phyloP scores from a whole-genome alignment of 2,113 vertebrate species.

The Girardinichthys multiradiatus region DNA sequence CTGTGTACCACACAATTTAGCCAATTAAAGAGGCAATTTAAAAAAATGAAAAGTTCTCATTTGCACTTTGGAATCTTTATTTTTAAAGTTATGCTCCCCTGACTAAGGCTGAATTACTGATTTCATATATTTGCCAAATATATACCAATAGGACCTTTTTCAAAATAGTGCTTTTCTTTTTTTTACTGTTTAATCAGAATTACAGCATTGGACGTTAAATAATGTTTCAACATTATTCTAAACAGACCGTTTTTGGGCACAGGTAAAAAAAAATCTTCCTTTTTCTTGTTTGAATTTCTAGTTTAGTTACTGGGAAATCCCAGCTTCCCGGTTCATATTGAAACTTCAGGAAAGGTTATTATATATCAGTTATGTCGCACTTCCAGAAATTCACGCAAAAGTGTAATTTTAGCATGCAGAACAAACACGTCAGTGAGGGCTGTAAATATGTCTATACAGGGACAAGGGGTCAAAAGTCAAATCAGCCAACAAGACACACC shows the following conservation, averaged over 20 bases:
- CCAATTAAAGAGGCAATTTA: conserved; percentile 25
- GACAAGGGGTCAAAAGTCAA: background rate
- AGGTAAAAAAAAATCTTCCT: background rate
- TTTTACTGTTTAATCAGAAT: background rate
- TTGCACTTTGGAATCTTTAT: conserved; percentile 21
- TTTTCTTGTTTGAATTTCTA: background rate
- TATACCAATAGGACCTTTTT: background rate
- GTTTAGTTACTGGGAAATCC: background rate
- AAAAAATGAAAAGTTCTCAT: conserved; percentile 9
- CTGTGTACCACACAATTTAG: conserved; percentile 18
- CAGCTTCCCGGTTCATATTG: background rate
- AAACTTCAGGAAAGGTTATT: background rate
- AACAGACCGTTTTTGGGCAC: background rate
- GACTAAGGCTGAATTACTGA: conserved; percentile 7
- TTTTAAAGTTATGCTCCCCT: conserved; percentile 1
- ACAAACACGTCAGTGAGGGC: background rate
- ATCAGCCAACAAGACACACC: background rate
- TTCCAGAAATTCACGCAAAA: background rate
- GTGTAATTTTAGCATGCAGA: conserved; percentile 7
- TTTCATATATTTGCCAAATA: conserved; percentile 15
- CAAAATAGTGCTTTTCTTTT: background rate
- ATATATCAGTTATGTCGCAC: background rate
- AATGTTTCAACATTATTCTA: background rate
- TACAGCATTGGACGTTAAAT: background rate
- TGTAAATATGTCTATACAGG: background rate